Base-by-base conservation (phyloP, 2,888 invertebrate species). In the Podabrus alpinus region DNA sequence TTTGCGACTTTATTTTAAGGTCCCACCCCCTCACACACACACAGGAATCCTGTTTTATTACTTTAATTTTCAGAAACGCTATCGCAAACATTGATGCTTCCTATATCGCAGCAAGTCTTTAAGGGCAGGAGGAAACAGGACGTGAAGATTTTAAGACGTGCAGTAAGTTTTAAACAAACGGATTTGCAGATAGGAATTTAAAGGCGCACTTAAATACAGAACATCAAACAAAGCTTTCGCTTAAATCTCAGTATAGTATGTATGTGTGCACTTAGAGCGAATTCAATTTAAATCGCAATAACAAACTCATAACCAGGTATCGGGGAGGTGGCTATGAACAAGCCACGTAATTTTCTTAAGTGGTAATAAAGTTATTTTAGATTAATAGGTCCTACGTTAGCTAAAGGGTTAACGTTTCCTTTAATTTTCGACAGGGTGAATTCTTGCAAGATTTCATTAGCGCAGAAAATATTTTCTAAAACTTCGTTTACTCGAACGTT, bases 361-460 rank as follows among this genome's bases (percentile, higher is more conserved):
- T 74, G 76, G 68, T 73, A 75, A 76, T 78, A 75, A 78, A 79
- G 75, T 79, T 78, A 79, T 74, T 79, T 75, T 66, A 74, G 75
- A 76, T 76, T 79, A 79, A 78, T 79, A 73, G 73, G 19, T 25
- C 15, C 2, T n/a, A 9, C 45, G n/a, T 45, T 45, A n/a, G 1
- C 7, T 45, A 45, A 45, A 45, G 45, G 45, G 45, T 45, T 45
- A 45, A 45, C 45, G 45, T 45, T 45, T 45, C 45, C 45, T 45
- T 45, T 45, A 45, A 45, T 45, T 45, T 45, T 45, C 45, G 45
- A 45, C n/a, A 45, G 45, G 45, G 45, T n/a, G n/a, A 45, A 45
- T 45, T 45, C n/a, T n/a, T 45, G 45, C 45, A 4, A 45, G 45
- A 45, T 45, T 45, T 45, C 45, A 45, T 45, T 45, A 45, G 45